These are phyloP conservation scores for Diceros bicornis DNA, from an alignment of 2,797 vertebrate species.

Conservation along the genomic window DNA sequence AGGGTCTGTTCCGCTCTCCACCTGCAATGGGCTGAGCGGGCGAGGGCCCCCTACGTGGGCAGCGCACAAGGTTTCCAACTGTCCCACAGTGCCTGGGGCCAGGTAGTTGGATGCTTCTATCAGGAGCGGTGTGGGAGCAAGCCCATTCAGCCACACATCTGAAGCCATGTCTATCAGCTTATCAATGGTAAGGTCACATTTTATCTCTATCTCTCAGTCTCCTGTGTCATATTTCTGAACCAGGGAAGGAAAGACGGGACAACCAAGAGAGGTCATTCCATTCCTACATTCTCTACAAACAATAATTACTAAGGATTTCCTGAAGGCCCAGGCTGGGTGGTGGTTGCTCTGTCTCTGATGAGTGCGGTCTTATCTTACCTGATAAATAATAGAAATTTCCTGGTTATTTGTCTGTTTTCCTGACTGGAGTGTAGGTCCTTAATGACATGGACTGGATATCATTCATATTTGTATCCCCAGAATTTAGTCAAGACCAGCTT, in stretches of 20 bases:
- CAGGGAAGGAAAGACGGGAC: background rate
- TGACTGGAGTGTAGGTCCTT: background rate
- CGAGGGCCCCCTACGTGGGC: background rate
- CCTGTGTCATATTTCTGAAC: background rate
- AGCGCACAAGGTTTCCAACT: background rate
- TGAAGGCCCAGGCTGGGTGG: background rate
- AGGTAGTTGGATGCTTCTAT: background rate
- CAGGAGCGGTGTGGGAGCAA: background rate
- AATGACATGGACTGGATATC: background rate
- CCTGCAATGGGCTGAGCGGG: background rate
- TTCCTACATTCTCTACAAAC: background rate
- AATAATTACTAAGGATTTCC: background rate
- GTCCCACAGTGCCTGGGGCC: background rate
- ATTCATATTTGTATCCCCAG: background rate
- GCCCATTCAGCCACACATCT: background rate
- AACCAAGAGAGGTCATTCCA: background rate
- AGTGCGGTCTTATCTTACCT: background rate
- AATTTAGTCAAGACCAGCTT: background rate
- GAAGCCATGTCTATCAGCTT: background rate
- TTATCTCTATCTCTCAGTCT: background rate
- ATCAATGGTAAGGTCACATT: background rate
- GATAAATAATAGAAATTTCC: background rate
- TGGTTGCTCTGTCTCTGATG: background rate
- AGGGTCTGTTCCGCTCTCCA: background rate
- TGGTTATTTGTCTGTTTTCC: background rate